A percentile compares a stretch with the other conserved stretches of the same genome.
Evolutionary conservation across 64 coral and sea anemone genomes (phyloP).

Genomic region (Catalaphyllia jardinei): DNA sequence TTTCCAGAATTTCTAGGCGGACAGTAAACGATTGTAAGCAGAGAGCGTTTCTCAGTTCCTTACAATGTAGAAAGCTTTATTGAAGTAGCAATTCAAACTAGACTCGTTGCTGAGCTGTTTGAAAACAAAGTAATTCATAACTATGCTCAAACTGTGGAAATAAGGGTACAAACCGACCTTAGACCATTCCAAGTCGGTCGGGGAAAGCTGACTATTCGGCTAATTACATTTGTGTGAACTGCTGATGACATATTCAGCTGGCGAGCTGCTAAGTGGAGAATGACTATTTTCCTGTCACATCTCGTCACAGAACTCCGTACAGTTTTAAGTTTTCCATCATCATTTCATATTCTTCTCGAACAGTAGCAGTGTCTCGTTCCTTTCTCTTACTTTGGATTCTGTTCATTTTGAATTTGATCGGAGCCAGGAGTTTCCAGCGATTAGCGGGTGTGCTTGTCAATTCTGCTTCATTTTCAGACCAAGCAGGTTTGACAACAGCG

Average conservation of each 20-base stretch:
- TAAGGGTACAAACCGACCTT: too few species aligned
- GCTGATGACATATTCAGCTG: too few species aligned
- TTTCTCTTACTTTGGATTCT: background rate
- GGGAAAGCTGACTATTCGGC: too few species aligned
- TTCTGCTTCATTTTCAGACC: background rate
- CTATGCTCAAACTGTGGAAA: too few species aligned
- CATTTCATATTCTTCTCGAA: conserved; percentile 29
- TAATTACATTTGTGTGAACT: too few species aligned
- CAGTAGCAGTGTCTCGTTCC: background rate
- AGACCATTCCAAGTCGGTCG: too few species aligned
- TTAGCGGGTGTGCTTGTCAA: background rate
- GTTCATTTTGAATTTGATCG: background rate
- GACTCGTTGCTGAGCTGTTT: too few species aligned
- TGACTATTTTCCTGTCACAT: background rate
- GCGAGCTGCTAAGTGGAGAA: too few species aligned
- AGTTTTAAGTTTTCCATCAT: conserved; percentile 7
- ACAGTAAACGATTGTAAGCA: too few species aligned
- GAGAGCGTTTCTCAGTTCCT: too few species aligned
- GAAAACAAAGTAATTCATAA: too few species aligned
- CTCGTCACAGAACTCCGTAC: conserved; percentile 10
- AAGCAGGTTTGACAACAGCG: background rate
- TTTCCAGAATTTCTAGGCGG: too few species aligned
- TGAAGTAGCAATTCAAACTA: background rate
- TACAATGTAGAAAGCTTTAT: background rate
- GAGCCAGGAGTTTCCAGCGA: background rate